Evolutionary conservation across 2,888 invertebrate species (phyloP).

Genomic region (Mamestra brassicae): DNA sequence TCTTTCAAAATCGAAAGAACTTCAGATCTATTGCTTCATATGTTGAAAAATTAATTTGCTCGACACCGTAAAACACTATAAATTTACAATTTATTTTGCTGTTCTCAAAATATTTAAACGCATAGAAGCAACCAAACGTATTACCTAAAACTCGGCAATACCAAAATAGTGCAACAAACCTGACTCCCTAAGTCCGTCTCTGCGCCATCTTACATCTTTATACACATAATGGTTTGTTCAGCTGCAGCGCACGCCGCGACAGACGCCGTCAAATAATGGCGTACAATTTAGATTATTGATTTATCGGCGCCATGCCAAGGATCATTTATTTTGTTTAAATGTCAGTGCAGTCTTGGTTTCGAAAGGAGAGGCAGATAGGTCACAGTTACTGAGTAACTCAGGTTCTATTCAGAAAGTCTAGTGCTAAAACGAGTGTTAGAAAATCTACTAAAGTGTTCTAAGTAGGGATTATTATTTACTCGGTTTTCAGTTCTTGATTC

Average conservation of each 20-base stretch:
- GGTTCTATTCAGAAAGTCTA: not conserved
- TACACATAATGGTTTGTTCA: conserved; percentile 63
- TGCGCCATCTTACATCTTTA: conserved; percentile 58
- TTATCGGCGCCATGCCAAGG: conserved; percentile 39
- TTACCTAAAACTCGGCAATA: too few species aligned
- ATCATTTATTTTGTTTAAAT: conserved; percentile 56
- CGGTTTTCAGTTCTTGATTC: too few species aligned
- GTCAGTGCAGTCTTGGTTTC: conserved; percentile 33
- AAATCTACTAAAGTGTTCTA: too few species aligned
- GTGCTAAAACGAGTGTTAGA: not conserved
- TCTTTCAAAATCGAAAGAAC: too few species aligned
- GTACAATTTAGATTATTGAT: conserved; percentile 61
- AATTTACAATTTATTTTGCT: too few species aligned
- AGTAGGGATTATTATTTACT: too few species aligned
- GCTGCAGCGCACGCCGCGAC: conserved; percentile 51
- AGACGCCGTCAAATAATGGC: conserved; percentile 59
- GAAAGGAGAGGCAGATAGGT: conserved; percentile 15
- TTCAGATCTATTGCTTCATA: too few species aligned
- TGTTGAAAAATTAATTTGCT: too few species aligned
- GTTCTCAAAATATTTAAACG: too few species aligned
- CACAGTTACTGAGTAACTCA: not conserved
- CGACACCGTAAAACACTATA: too few species aligned
- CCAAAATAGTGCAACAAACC: not conserved
- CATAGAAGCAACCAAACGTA: too few species aligned
- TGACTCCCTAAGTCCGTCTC: conserved; percentile 39